Base-by-base conservation (phyloP, 2,888 invertebrate genomes). In the Drosophila nr. fundita region DNA sequence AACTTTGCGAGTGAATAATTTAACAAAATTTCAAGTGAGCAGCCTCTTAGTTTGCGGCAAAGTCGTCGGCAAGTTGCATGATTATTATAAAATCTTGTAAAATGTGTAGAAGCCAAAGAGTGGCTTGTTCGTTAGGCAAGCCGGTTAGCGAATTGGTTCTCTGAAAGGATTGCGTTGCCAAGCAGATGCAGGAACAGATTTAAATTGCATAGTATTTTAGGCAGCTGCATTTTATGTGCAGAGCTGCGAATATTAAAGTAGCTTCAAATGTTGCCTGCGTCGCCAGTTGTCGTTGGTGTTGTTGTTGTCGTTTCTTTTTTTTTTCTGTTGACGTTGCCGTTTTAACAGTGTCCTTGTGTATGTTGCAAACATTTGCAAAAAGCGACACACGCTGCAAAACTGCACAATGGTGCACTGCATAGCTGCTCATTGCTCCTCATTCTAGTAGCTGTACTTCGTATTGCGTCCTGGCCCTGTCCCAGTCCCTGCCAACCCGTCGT, bases 371-470 rank as follows among this genome's bases (percentile, higher is more conserved):
- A 84, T 89, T 84, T 83, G 72, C 84, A 84, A 84, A 84, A 84
- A 84, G 82, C 85, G 80, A 85, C 85, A 85, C 89, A 85, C 89
- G 85, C 89, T 85, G 85, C 87, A 85, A 85, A 85, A 89, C 82
- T 75, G 80, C 75, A 85, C 84, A 89, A 84, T 89, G 76, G 76
- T 68, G 76, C 85, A 68, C 24, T 71, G 50, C 57, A 72, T 38
- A 62, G 80, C 64, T 78, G 50, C 75, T 58, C 62, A 69, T 72
- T 76, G 76, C 80, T 67, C 27, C 78, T 38, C 80, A 61, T 67
- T 60, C 73, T 52, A 50, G 50, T 53, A 40, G 64, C 74, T 74
- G 40, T 65, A 54, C 76, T n/a, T 70, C 36, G 77, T 64, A 78
- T 63, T 45, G 55, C 76, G 42, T 64, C 48, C 50, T 58, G 40